Evolutionary conservation across 2,113 vertebrate genomes (phyloP), one percentile per base, ranked within the genome.

Genomic region (Potamarius usumacintae): DNA sequence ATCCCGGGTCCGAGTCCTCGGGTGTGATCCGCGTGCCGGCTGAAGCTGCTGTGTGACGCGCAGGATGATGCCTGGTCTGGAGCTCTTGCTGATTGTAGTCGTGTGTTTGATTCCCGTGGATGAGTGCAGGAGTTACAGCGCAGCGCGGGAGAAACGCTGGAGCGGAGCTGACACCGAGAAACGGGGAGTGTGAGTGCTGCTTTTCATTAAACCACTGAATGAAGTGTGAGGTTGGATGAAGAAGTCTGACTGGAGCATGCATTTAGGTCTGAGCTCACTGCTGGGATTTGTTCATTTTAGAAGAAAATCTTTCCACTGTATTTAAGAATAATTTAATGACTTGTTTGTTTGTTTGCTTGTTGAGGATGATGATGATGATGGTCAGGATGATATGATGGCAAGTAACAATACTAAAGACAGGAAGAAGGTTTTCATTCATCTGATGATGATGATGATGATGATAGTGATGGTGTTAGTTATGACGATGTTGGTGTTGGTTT

Each of bases 1-100:
- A 62, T 48, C 57, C 79, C 79, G 57, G 79, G 79, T 82, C 30
- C 57, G 79, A 62, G 79, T 62, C 1, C 58, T 48, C 30, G 7
- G 30, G 30, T 9, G 48, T 62, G 79, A 82, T 82, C 57, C 57
- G 79, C 30, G 52, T 55, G 76, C 76, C 55, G 76, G 76, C 69
- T 57, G 93, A 94, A 92, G 91, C 92, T 94, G 90, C 92, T 88
- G 93, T 90, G 76, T 63, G 92, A 7, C 82, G 17, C 0, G 90
- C 94, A 94, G 86, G 87, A 99, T 99, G 87, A 99, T 99, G 97
- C 95, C 94, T 95, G 93, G 90, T 94, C 93, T 95, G 85, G 90
- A 92, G 86, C 96, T 95, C 91, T 86, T 95, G 57, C 78, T 97
- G 84, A 87, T 97, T 82, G 85, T 98, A 9, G 91, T 96, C 30